Conservation (phyloP, 2,797 vertebrate genomes). For the Psittacula echo region DNA sequence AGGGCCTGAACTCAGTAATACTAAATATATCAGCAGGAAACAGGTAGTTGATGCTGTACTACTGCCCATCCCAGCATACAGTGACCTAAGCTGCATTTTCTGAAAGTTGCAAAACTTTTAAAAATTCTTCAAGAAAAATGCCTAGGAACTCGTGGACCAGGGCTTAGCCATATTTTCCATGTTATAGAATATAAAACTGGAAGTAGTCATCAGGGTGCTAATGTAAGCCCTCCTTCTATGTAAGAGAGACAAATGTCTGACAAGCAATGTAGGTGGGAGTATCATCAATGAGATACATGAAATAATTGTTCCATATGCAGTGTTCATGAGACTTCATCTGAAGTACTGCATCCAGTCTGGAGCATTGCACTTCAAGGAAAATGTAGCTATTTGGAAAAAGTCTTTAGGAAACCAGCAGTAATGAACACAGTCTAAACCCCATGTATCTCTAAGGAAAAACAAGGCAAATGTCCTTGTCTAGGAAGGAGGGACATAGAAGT, state of each 20-base stretch:
- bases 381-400: neutral
- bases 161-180: neutral
- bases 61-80: neutral
- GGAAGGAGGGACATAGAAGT: neutral
- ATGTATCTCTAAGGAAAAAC: neutral
- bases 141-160: neutral
- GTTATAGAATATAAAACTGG: neutral
- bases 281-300: neutral
- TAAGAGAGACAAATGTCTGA: neutral
- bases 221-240: neutral
- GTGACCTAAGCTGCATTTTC: neutral
- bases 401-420: neutral
- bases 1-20: neutral
- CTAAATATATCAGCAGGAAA: neutral
- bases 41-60: neutral
- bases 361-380: neutral
- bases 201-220: neutral
- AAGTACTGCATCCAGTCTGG: neutral
- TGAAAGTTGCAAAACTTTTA: neutral
- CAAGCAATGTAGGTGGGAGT: neutral
- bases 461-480: neutral
- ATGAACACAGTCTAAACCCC: neutral
- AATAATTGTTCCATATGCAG: neutral
- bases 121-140: neutral
- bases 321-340: neutral